Percentiles rank a stretch among this genome's conserved stretches.
Conservation (phyloP, 64 coral and sea anemone species). For the Hydrozoanthus tunicans region DNA sequence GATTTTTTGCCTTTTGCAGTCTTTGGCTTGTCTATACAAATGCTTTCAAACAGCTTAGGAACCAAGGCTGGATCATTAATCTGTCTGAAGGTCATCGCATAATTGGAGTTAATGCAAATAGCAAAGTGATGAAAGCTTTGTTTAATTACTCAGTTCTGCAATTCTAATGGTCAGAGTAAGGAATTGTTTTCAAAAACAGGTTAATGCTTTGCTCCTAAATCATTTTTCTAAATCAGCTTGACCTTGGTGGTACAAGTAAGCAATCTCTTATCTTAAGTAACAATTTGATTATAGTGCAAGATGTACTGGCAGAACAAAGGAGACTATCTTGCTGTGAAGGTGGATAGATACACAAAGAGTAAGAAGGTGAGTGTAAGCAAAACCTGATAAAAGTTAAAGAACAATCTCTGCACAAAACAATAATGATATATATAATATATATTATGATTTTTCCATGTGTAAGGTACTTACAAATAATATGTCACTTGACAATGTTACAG, state of each 20-base stretch:
- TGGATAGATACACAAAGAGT: slow-evolving; percentile 97
- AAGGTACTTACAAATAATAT: slow-evolving; percentile 57
- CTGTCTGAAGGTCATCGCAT: too few relatives aligned
- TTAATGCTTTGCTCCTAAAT: slow-evolving; percentile 7
- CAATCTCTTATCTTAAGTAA: not conserved
- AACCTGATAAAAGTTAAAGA: too few relatives aligned
- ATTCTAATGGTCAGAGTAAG: slow-evolving; percentile 10
- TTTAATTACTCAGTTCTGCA: slow-evolving; percentile 58
- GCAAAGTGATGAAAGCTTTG: slow-evolving; percentile 48
- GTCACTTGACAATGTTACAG: too few relatives aligned
- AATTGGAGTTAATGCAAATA: not conserved
- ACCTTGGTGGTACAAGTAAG: not conserved
- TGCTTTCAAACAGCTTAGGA: too few relatives aligned
- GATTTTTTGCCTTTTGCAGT: too few relatives aligned
- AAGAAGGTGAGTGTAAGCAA: slow-evolving; percentile 76
- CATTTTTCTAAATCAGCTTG: not conserved
- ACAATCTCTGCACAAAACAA: too few relatives aligned
- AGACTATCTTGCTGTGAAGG: slow-evolving; percentile 92
- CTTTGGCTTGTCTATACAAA: too few relatives aligned
- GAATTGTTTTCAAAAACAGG: slow-evolving; percentile 40
- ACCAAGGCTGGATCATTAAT: too few relatives aligned
- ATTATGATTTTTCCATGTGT: too few relatives aligned
- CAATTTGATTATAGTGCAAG: slow-evolving; percentile 77
- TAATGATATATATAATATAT: too few relatives aligned
- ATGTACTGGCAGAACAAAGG: slow-evolving; percentile 99